These are phyloP conservation scores for Drosophila anceps DNA, from an alignment of 2,888 invertebrate genomes.

Conservation along the genomic window DNA sequence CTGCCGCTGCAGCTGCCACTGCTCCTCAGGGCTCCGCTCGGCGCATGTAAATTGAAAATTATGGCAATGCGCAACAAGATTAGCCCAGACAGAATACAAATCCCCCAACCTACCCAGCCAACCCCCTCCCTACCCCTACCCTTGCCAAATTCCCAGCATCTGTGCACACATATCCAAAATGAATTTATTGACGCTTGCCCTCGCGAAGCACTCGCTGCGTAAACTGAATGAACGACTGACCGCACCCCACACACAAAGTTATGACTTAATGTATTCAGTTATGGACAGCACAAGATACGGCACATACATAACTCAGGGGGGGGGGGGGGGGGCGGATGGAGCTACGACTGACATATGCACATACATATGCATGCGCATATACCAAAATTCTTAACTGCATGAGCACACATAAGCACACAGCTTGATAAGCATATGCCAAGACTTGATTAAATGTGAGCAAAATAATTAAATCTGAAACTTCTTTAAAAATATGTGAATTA, in stretches of 20 bases:
- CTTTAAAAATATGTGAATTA: not conserved
- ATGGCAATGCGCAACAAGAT: slow-evolving; percentile 81
- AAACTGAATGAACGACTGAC: slow-evolving; percentile 64
- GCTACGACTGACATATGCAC: not conserved
- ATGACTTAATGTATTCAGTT: slow-evolving; percentile 70
- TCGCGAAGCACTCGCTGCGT: slow-evolving; percentile 49
- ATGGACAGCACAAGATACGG: slow-evolving; percentile 21
- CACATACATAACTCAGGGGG: not conserved
- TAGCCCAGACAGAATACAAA: slow-evolving; percentile 60
- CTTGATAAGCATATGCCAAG: slow-evolving; percentile 1
- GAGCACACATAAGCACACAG: not conserved
- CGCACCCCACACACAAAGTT: slow-evolving; percentile 60
- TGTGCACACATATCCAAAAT: slow-evolving; percentile 49
- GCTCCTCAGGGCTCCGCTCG: slow-evolving; percentile 32
- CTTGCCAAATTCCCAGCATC: not conserved
- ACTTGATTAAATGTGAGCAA: not conserved
- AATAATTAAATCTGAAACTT: not conserved
- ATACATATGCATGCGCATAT: not conserved
- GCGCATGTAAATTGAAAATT: slow-evolving; percentile 79
- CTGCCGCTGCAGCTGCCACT: not conserved
- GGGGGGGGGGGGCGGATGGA: not conserved
- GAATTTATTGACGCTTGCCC: slow-evolving; percentile 63
- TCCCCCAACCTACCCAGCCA: slow-evolving; percentile 5
- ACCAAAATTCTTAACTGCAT: slow-evolving; percentile 2
- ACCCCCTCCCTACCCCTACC: not conserved